Evolutionary conservation across 2,888 invertebrate species (phyloP), one percentile per base, ranked within the genome.

Genomic region (Drosophila mimica): DNA sequence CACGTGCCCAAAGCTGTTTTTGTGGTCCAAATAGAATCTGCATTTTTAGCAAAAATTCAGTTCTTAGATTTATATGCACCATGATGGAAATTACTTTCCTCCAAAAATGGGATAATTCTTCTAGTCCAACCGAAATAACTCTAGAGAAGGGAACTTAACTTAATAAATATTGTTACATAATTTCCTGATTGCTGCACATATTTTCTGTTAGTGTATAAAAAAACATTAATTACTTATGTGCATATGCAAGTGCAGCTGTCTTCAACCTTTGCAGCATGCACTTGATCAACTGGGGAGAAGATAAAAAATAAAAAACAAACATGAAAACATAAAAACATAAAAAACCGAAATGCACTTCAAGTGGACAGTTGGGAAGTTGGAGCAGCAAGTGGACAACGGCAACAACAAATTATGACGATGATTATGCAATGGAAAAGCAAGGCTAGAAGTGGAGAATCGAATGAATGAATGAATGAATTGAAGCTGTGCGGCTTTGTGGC

Each of bases 261-360:
- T 81, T 70, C 80, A 82, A 82, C 76, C 80, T 80, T 74, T 71
- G 67, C 63, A 59, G 66, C 53, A 57, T 78, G 89, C 87, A 83
- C 89, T 84, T 88, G 89, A 87, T 84, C 87, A 80, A 71, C 57
- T 61, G 57, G 43, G 62, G 63, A 53, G 62, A 61, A 57, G 51
- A 51, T 64, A 58, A 77, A 69, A 63, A 67, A n/a, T n/a, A n/a
- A 25, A 25, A 25, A 49, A 46, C 17, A 46, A 25, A 46, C 46
- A 25, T 28, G 13, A 15, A 46, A 15, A 46, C 25, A 46, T 43
- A 20, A 48, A 31, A 25, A 25, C 25, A 25, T 25, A 25, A 25
- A 54, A 40, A 61, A 43, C 59, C 54, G 51, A 71, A 73, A 81
- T 89, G 89, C 89, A 84, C 81, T 71, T 87, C 74, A 89, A 89